Base-by-base conservation (phyloP, 2,797 vertebrate species). In the Sphenodon punctatus region DNA sequence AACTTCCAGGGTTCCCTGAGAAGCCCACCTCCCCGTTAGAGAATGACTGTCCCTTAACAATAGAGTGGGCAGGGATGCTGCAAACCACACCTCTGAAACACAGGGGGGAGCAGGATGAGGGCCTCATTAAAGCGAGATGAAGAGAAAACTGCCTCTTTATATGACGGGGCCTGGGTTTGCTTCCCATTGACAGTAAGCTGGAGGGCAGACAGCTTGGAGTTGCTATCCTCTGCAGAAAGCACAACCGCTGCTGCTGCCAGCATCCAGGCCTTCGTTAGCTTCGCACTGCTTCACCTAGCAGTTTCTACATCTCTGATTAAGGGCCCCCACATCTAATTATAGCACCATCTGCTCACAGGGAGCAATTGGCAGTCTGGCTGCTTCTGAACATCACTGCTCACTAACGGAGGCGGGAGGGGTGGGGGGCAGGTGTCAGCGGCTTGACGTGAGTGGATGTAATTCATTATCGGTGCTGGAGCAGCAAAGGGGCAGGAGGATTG, bases 301-400 rank as follows among this genome's bases (percentile, higher is more conserved):
- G 74, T 82, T 85, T 74, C 89, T 41, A 42, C 59, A 17, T 38
- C 49, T 46, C 84, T 86, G 78, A 84, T 92, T 84, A 90, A 82
- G 56, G 48, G 75, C n/a, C n/a, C 60, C 90, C 63, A 32, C 45
- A 39, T 56, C 65, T 82, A 89, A 87, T 89, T 84, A 78, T 42
- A 74, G 72, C 78, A 74, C 77, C 64, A 0, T 0, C 23, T 25
- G 76, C 48, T 68, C 7, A 60, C 65, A 25, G 9, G 30, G 23
- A 41, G 39, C 32, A 36, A 41, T 30, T 5, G 32, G 9, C 55
- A 43, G 15, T 9, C 5, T 17, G 42, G 20, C 45, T 34, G 19
- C 19, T 36, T 17, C 11, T 4, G 32, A 22, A 61, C 13, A 64
- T 20, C 39, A 20, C 10, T 32, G n/a, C 17, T 53, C 17, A 27